phyloP scores from a whole-genome alignment of 2,113 vertebrate species.

The Syngnathus scovelli region DNA sequence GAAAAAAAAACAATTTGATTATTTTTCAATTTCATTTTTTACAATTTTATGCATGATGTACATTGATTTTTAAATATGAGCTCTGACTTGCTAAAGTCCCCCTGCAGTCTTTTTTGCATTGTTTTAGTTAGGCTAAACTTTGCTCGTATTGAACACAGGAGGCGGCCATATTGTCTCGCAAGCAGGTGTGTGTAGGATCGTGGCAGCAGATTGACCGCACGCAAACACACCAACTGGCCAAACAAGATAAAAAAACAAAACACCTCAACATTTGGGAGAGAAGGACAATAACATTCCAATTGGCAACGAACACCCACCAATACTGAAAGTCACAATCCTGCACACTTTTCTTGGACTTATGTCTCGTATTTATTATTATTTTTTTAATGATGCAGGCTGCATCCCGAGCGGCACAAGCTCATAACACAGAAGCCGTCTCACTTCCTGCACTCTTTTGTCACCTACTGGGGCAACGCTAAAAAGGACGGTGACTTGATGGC shows the following conservation, averaged over 20 bases:
- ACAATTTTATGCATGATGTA: not conserved
- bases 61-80: not conserved
- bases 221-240: constrained; percentile 39
- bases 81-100: not conserved
- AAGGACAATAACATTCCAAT: constrained; percentile 54
- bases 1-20: too few relatives aligned
- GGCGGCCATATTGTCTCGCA: constrained; percentile 21
- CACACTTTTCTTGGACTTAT: constrained; percentile 5
- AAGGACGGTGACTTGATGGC: constrained; percentile 58
- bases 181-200: constrained; percentile 28
- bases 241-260: constrained; percentile 37
- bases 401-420: constrained; percentile 18
- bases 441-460: constrained; percentile 62
- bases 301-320: constrained; percentile 7
- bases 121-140: not conserved
- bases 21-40: too few relatives aligned
- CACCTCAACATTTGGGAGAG: constrained; percentile 48
- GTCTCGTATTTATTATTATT: constrained; percentile 5
- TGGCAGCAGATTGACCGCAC: constrained; percentile 58
- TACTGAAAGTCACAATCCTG: constrained; percentile 10
- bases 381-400: constrained; percentile 7
- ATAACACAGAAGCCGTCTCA: constrained; percentile 32
- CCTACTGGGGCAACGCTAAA: constrained; percentile 39
- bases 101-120: not conserved
- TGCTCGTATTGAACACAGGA: constrained; percentile 13